Percentiles rank a stretch among this genome's conserved stretches.
Conservation (phyloP, 2,113 vertebrate genomes). For the Ailuropoda melanoleuca region DNA sequence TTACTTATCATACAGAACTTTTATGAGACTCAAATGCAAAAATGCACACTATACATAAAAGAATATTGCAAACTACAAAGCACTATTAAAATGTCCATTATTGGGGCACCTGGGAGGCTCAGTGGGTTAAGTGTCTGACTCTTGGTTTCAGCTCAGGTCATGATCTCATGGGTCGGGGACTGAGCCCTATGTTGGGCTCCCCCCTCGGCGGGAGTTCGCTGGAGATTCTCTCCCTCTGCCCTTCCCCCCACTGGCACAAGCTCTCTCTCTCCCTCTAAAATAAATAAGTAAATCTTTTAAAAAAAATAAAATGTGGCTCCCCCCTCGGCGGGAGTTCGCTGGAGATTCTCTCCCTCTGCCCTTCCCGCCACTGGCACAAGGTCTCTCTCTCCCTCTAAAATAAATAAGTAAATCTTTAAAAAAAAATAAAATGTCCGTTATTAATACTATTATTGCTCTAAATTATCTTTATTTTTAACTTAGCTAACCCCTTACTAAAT, state of each 20-base stretch:
- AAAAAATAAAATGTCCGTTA: background rate
- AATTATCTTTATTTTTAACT: background rate
- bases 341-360: background rate
- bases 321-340: background rate
- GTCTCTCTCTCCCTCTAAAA: background rate
- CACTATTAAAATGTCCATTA: background rate
- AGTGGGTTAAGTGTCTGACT: background rate
- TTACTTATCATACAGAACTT: background rate
- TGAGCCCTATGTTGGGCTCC: background rate
- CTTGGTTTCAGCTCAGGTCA: background rate
- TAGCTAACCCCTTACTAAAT: background rate
- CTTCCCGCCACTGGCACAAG: background rate
- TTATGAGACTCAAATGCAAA: background rate
- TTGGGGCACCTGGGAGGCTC: background rate
- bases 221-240: background rate
- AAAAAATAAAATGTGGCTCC: background rate
- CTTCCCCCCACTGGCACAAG: background rate
- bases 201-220: background rate
- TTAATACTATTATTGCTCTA: background rate
- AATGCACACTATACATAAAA: background rate
- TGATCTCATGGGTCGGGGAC: background rate
- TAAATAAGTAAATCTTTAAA: background rate
- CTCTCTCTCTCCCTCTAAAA: background rate
- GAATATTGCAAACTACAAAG: constrained; percentile 1
- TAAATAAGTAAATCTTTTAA: background rate